phyloP scores from a whole-genome alignment of 2,797 vertebrate species.

The Tarsius wallacei region DNA sequence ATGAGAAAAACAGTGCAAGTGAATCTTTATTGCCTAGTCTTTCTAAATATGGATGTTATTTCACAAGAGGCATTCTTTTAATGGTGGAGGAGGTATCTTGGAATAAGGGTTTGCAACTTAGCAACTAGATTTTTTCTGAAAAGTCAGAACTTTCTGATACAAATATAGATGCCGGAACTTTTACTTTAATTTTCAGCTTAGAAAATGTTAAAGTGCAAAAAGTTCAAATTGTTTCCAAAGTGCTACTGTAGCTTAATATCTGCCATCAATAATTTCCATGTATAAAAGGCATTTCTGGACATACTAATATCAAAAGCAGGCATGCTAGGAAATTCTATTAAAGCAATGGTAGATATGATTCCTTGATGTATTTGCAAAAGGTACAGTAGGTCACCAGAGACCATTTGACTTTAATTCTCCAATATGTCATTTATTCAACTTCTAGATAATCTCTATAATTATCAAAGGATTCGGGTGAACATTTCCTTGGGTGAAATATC shows the following conservation, averaged over 20 bases:
- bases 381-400: not conserved
- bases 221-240: constrained; percentile 38
- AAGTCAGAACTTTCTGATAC: not conserved
- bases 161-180: not conserved
- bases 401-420: not conserved
- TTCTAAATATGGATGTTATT: constrained; percentile 7
- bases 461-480: constrained; percentile 31
- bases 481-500: not conserved
- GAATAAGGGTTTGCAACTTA: not conserved
- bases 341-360: not conserved
- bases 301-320: constrained; percentile 3
- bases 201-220: constrained; percentile 49
- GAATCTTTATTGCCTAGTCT: not conserved
- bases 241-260: not conserved
- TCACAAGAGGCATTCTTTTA: constrained; percentile 4
- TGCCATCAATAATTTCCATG: constrained; percentile 28
- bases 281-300: constrained; percentile 1
- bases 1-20: not conserved
- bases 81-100: not conserved
- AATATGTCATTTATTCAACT: constrained; percentile 5
- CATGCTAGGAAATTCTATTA: constrained; percentile 3
- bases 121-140: not conserved
- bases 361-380: constrained; percentile 37
- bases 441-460: constrained; percentile 46
- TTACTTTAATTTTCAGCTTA: constrained; percentile 51